Conservation (phyloP, 92 coral and sea anemone species). For the Meandrina meandrites region DNA sequence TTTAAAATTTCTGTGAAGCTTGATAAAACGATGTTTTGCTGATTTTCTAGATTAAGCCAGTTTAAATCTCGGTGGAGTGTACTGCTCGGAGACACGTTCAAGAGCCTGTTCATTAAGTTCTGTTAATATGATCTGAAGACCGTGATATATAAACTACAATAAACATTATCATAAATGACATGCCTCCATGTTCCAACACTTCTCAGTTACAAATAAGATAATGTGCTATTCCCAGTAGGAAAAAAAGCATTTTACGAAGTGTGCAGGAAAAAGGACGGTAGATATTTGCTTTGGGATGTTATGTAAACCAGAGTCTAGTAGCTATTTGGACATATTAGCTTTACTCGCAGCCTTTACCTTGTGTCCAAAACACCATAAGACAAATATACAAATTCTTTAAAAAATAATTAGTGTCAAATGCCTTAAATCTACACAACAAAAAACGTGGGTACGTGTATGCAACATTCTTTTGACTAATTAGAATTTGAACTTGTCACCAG, state of each 20-base stretch:
- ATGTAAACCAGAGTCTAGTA: too few relatives aligned
- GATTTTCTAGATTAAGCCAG: background rate
- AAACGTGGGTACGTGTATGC: background rate
- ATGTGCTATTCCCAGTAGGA: background rate
- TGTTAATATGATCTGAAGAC: background rate
- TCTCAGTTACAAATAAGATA: background rate
- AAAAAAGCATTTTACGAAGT: background rate
- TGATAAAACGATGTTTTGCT: background rate
- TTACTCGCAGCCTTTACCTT: background rate
- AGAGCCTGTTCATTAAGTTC: background rate
- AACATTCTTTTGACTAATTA: background rate
- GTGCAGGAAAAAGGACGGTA: too few relatives aligned
- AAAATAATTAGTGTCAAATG: background rate
- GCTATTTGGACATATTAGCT: background rate
- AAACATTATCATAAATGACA: background rate
- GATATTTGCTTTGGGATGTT: too few relatives aligned
- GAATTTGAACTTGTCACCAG: background rate
- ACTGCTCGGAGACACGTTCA: background rate
- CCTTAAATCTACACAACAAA: background rate
- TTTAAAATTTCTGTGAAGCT: background rate
- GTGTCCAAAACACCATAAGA: too few relatives aligned
- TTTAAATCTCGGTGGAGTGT: background rate
- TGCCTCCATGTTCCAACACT: background rate
- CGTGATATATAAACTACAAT: background rate
- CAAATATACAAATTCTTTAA: background rate